Base-by-base conservation (phyloP, 23 tunicate genomes). In the Corella eumyota region DNA sequence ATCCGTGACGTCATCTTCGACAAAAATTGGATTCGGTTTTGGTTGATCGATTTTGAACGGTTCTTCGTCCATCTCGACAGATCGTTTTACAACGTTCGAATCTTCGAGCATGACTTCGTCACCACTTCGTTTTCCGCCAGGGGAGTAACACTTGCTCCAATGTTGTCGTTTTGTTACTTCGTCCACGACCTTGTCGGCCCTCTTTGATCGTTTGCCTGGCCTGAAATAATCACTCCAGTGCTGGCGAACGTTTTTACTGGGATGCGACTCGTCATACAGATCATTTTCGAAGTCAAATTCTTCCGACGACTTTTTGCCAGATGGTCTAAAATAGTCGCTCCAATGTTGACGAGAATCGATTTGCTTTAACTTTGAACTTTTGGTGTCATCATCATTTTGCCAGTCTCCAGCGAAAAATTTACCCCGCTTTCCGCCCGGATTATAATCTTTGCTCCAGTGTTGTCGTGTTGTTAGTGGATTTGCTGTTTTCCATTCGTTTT, bases 101-200 rank as follows among this genome's bases (percentile, higher is more conserved):
- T 62, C 68, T 32, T 62, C 68, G 15, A 62, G 44, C 28, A 49
- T 59, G 40, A 40, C 25, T 4, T 30, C 44, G 25, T 50, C 71
- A 27, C 49, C 58, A 24, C 71, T 66, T 46, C 71, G 71, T 49
- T 66, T 66, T 25, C 71, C 71, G 32, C 71, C 71, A 26, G 71
- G 71, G 22, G 71, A 66, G 5, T 38, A 47, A 13, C 71, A 58
- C n/a, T 49, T 66, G 38, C 71, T 66, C 71, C 71, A 66, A 30
- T 66, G 71, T 32, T 66, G 71, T 1, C 71, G 58, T n/a, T 66
- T 66, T 13, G 19, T 25, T 20, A 66, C 30, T 25, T 58, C 34
- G n/a, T n/a, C n/a, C n/a, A n/a, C n/a, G n/a, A n/a, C n/a, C 23
- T 66, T 58, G 30, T 31, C 28, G 28, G 24, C 34, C 1, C 1